A percentile compares a stretch with the other conserved stretches of the same genome.
These are phyloP conservation scores for Patella depressa DNA, from an alignment of 2,888 invertebrate genomes.

Conservation along the genomic window DNA sequence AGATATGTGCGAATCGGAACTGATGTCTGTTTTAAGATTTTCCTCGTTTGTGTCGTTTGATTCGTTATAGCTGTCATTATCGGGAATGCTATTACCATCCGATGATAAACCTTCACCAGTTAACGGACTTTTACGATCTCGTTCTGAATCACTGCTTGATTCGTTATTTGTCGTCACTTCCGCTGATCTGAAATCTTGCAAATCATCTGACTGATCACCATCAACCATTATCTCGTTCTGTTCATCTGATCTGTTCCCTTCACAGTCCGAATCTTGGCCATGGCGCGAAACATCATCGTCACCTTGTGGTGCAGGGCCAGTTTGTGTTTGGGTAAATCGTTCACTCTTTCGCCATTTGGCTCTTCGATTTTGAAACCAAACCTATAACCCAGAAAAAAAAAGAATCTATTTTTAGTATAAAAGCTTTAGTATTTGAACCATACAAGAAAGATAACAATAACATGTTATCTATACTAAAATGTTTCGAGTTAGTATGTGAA, in stretches of 20 bases:
- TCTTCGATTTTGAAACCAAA: constrained; percentile 58
- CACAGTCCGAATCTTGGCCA: background rate
- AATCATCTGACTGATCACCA: constrained; percentile 6
- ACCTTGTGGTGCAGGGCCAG: background rate
- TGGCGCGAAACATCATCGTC: background rate
- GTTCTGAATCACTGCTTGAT: constrained; percentile 3
- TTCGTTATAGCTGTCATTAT: background rate
- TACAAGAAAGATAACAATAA: no score
- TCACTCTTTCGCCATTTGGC: constrained; percentile 71
- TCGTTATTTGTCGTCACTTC: background rate
- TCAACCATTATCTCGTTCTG: constrained; percentile 7
- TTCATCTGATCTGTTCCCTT: background rate
- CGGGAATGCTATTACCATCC: background rate
- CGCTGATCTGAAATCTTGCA: background rate
- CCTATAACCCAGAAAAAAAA: constrained; percentile 14
- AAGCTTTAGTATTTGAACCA: no score
- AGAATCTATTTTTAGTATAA: no score
- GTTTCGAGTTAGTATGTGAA: no score
- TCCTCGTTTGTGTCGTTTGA: background rate
- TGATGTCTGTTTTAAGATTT: background rate
- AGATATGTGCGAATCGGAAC: background rate
- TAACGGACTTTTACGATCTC: background rate
- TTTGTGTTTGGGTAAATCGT: constrained; percentile 76
- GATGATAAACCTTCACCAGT: constrained; percentile 1
- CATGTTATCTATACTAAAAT: no score